Evolutionary conservation across 2,888 invertebrate genomes (phyloP).

Genomic region (Latheticus oryzae): DNA sequence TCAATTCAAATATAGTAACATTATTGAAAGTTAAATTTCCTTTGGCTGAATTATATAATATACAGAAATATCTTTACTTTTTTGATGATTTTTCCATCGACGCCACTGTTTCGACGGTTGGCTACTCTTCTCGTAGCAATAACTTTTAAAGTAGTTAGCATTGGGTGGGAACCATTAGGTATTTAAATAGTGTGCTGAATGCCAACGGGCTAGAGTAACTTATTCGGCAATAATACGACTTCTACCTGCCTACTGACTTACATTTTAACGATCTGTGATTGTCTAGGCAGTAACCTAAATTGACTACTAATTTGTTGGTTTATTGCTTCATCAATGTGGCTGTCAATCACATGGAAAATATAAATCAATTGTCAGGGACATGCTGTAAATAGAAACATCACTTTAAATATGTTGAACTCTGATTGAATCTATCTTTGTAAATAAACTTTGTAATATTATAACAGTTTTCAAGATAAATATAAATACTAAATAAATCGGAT

Average conservation of each 20-base stretch:
- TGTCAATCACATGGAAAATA: constrained; percentile 4
- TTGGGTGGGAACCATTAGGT: constrained; percentile 57
- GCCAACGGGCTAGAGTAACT: constrained; percentile 52
- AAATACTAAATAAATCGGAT: no score
- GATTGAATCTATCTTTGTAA: no score
- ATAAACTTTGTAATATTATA: no score
- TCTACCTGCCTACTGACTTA: constrained; percentile 49
- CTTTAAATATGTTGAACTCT: background rate
- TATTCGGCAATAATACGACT: constrained; percentile 52
- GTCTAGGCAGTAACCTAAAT: constrained; percentile 9
- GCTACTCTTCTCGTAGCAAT: constrained; percentile 37
- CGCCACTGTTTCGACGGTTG: constrained; percentile 19
- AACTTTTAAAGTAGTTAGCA: constrained; percentile 57
- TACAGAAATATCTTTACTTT: no score
- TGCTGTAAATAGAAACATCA: background rate
- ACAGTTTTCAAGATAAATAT: no score
- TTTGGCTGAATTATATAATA: no score
- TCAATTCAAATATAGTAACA: no score
- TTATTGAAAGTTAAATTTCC: no score
- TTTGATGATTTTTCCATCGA: background rate
- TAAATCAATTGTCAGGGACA: background rate
- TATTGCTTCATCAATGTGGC: constrained; percentile 2
- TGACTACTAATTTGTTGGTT: constrained; percentile 37
- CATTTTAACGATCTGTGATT: constrained; percentile 44
- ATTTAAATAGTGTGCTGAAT: constrained; percentile 57